Percentiles rank a stretch among this genome's conserved stretches.
Conservation (phyloP, 2,113 vertebrate genomes). For the Acinonyx jubatus region DNA sequence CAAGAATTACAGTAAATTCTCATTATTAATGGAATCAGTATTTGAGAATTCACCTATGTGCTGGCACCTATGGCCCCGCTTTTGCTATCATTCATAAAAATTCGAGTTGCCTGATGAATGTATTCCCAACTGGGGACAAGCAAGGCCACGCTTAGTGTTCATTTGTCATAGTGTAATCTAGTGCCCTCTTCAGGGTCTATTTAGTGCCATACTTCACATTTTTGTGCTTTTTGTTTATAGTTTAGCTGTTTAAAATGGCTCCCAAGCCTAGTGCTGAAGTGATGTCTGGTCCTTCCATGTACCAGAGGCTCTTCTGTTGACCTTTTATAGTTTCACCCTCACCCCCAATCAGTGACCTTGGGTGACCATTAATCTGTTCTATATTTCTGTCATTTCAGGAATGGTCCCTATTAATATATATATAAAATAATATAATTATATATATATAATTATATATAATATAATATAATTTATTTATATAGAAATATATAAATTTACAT, state of each 20-base stretch:
- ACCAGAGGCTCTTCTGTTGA: not conserved
- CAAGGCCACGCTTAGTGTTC: not conserved
- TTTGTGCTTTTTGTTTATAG: not conserved
- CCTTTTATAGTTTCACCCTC: not conserved
- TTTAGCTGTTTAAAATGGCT: not conserved
- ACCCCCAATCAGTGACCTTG: not conserved
- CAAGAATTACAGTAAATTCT: not conserved
- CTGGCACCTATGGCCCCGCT: not conserved
- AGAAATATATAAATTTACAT: not conserved
- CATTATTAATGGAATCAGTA: not conserved
- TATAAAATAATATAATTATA: too few species aligned
- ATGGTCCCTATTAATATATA: not conserved
- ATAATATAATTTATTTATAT: not conserved
- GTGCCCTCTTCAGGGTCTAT: not conserved
- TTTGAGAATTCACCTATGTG: not conserved
- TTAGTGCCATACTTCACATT: not conserved
- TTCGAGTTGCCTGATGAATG: not conserved
- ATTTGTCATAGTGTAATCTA: not conserved
- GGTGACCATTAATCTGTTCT: not conserved
- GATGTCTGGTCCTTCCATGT: not conserved
- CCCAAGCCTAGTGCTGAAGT: not conserved
- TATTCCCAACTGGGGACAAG: not conserved
- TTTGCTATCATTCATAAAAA: not conserved
- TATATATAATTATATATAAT: too few species aligned
- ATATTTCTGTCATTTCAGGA: not conserved